A percentile compares a stretch with the other conserved stretches of the same genome.
phyloP scores from a whole-genome alignment of 1,140 invertebrate genomes.

The Meloidogyne hapla region DNA sequence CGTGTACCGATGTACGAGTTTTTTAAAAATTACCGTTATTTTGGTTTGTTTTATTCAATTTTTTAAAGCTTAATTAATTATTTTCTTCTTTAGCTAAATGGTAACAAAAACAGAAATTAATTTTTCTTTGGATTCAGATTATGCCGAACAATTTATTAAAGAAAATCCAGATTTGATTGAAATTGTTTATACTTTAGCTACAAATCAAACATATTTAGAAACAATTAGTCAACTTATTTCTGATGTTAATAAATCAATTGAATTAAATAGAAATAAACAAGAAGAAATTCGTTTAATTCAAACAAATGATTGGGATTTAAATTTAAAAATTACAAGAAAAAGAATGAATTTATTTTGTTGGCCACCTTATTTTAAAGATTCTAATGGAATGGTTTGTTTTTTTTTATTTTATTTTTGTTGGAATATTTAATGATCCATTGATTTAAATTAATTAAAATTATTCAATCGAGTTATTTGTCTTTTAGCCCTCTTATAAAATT shows the following conservation, averaged over 20 bases:
- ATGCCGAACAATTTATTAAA: slow-evolving; percentile 1
- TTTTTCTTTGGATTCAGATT: slow-evolving; percentile 16
- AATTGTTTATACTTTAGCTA: background rate
- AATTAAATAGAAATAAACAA: slow-evolving; percentile 24
- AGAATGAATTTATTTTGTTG: slow-evolving; percentile 7
- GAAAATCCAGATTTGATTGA: background rate
- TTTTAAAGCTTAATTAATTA: background rate
- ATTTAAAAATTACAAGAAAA: background rate
- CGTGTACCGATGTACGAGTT: too few relatives aligned
- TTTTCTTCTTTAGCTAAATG: background rate
- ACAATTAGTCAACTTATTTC: slow-evolving; percentile 22
- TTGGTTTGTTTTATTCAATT: background rate
- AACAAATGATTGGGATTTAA: background rate
- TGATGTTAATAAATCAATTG: slow-evolving; percentile 23
- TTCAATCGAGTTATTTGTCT: too few relatives aligned
- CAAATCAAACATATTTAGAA: slow-evolving; percentile 30
- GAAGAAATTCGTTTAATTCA: background rate
- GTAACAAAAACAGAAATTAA: background rate
- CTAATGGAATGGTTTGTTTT: slow-evolving; percentile 35
- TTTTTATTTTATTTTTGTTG: too few relatives aligned
- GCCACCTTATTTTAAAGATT: slow-evolving; percentile 39
- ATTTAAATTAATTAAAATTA: too few relatives aligned
- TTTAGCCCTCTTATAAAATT: too few relatives aligned
- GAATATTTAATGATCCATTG: too few relatives aligned
- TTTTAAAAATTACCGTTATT: too few relatives aligned